Base-by-base conservation (phyloP, 2,888 invertebrate genomes). In the Scaptomyza caliginosa region DNA sequence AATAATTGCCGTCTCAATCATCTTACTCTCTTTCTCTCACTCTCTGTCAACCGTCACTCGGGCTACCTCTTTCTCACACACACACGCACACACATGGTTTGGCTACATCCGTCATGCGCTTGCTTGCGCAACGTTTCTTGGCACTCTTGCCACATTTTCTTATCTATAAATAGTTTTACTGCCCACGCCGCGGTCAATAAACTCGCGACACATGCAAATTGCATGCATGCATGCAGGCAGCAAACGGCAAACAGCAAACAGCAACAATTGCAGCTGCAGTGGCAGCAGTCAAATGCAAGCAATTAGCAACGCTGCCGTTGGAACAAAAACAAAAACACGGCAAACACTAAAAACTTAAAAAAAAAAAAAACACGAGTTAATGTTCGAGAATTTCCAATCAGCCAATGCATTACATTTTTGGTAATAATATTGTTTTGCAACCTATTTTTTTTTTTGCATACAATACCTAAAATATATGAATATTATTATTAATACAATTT, bases 181-280 rank as follows among this genome's bases (percentile, higher is more conserved):
- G 80, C 86, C 82, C 81, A 80, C 78, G 82, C 86, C 52, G 77
- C 82, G 84, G 86, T 87, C 84, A 87, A 87, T 87, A 84, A 84
- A 84, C 87, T 72, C 78, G 84, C 84, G 86, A 85, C 86, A 87
- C 83, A 87, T 87, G 83, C 82, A 87, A 84, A 87, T 84, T 85
- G 83, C 74, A 74, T 54, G 43, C 59, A 38, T n/a, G n/a, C n/a
- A 28, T 34, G 51, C 32, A 32, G 17, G 2, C 32, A 32, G 13
- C 32, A 13, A 32, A 32, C 54, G 30, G 34, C 58, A 24, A 24
- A 13, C 62, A 39, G 24, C 55, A 56, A 45, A 4, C 51, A 13
- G 16, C 39, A 39, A 30, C 45, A 11, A 63, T 34, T 16, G 54
- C 46, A 40, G 46, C 40, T 52, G 62, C 49, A 63, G 51, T 56